Evolutionary conservation across 2,113 vertebrate genomes (phyloP).

Genomic region (Carollia perspicillata): DNA sequence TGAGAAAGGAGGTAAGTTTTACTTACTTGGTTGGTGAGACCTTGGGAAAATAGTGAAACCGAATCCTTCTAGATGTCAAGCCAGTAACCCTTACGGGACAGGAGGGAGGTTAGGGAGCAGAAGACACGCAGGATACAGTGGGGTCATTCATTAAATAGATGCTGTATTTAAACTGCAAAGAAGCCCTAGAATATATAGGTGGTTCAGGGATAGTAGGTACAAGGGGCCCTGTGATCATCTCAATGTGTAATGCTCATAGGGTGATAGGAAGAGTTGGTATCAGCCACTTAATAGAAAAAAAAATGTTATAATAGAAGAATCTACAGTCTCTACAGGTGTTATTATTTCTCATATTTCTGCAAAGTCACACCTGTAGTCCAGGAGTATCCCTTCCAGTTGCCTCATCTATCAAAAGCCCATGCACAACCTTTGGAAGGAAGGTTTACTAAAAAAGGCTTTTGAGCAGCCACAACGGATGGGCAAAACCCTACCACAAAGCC

Average conservation of each 20-base stretch:
- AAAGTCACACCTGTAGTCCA: background rate
- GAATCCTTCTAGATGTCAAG: background rate
- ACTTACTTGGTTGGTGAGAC: background rate
- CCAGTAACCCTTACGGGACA: background rate
- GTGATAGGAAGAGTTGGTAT: background rate
- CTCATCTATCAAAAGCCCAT: background rate
- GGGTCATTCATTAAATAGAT: background rate
- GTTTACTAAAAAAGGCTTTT: background rate
- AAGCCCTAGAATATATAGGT: background rate
- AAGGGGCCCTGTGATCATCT: background rate
- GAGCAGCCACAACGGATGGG: background rate
- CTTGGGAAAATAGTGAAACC: background rate
- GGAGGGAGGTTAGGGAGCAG: background rate
- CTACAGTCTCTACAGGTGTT: background rate
- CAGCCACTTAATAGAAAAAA: background rate
- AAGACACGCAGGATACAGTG: background rate
- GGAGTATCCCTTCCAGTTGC: background rate
- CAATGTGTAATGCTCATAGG: background rate
- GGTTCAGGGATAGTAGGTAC: background rate
- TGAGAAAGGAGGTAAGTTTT: background rate
- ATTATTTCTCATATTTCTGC: background rate
- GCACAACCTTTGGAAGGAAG: background rate
- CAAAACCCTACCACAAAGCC: background rate
- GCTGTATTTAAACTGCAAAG: background rate
- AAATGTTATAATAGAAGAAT: background rate